These are phyloP conservation scores for Phorcus lineatus DNA, from an alignment of 2,888 invertebrate genomes.

Conservation along the genomic window DNA sequence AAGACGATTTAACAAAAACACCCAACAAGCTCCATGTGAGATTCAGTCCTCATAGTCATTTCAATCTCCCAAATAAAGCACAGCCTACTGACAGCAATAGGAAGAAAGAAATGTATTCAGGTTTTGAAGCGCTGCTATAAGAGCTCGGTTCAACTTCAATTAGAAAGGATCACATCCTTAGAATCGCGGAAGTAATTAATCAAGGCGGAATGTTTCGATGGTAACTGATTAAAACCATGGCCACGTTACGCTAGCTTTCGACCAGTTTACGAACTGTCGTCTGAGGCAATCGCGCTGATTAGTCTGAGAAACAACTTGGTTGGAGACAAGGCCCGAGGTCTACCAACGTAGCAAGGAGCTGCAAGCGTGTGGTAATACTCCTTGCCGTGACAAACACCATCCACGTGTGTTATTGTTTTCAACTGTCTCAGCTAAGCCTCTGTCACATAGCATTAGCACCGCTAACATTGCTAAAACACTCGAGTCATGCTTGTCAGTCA, in stretches of 20 bases:
- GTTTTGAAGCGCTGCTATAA: background rate
- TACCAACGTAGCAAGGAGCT: background rate
- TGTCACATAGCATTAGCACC: background rate
- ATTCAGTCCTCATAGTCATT: too few relatives aligned
- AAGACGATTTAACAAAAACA: too few relatives aligned
- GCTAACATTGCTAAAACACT: background rate
- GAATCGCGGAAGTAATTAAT: constrained; percentile 11
- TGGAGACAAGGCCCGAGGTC: background rate
- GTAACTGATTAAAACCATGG: constrained; percentile 1
- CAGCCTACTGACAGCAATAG: background rate
- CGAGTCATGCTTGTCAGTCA: background rate
- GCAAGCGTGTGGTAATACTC: background rate
- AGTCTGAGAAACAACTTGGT: background rate
- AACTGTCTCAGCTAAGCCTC: background rate
- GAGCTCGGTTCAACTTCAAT: constrained; percentile 6
- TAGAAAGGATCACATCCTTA: background rate
- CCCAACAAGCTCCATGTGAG: too few relatives aligned
- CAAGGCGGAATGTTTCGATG: background rate
- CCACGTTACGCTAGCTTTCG: background rate
- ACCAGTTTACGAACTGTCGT: background rate
- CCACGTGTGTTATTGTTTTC: background rate
- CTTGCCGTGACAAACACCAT: background rate
- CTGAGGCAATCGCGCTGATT: background rate
- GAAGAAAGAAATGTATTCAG: background rate
- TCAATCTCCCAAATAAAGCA: too few relatives aligned